Conservation (phyloP, 2,888 invertebrate genomes). For the Tinea semifulvella region DNA sequence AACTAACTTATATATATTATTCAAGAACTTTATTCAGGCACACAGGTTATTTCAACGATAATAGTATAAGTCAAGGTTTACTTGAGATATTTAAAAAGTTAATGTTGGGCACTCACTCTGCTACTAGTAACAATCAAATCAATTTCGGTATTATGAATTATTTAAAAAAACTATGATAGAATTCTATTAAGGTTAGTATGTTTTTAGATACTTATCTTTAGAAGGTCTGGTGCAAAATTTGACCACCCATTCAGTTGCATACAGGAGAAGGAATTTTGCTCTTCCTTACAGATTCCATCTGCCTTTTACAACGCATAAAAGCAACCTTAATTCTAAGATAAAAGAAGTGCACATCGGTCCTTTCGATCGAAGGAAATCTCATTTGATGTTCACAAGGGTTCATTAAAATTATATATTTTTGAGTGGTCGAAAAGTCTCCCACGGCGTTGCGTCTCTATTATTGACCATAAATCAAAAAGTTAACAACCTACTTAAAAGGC, state of each 20-base stretch:
- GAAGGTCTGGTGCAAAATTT: slow-evolving; percentile 7
- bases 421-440: slow-evolving; percentile 57
- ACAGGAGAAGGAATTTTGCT: neutral
- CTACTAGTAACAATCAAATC: too few species aligned
- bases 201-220: too few species aligned
- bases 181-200: too few species aligned
- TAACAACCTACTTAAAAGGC: slow-evolving; percentile 67
- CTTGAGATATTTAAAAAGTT: too few species aligned
- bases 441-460: slow-evolving; percentile 66
- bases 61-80: too few species aligned
- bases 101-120: too few species aligned
- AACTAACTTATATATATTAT: too few species aligned
- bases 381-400: slow-evolving; percentile 56
- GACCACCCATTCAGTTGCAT: slow-evolving; percentile 12
- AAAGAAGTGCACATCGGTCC: slow-evolving; percentile 5
- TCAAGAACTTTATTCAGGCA: too few species aligned
- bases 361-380: slow-evolving; percentile 27
- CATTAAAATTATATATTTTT: slow-evolving; percentile 59
- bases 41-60: too few species aligned
- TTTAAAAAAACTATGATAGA: too few species aligned
- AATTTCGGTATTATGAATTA: too few species aligned
- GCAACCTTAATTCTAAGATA: slow-evolving; percentile 10
- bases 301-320: neutral
- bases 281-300: neutral
- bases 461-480: slow-evolving; percentile 67